Evolutionary conservation across 2,113 vertebrate species (phyloP), one percentile per base, ranked within the genome.

Genomic region (Steatornis caripensis): DNA sequence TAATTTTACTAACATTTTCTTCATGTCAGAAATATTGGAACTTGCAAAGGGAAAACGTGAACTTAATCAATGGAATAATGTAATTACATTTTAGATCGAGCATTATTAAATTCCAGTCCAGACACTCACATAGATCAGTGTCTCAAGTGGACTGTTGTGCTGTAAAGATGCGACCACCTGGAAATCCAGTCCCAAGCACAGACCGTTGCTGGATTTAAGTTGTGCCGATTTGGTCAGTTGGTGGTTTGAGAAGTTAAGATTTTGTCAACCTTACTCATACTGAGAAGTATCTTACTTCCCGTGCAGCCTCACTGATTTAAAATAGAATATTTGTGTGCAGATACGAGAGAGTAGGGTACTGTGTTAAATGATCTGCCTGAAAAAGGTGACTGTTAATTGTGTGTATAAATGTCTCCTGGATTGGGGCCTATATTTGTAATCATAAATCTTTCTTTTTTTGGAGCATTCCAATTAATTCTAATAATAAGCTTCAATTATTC

Each of bases 401-500:
- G 27, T 66, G 7, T 36, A 78, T 62, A 81, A 90, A 87, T 71
- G 57, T 21, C 77, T 45, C 34, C 61, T 86, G 34, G 53, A 69
- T 36, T 65, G 45, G 37, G 30, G 19, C 55, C 27, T 71, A 3
- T 82, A 89, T 86, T 92, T 93, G 55, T 78, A 85, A 93, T 70
- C 23, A 46, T 55, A 89, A 90, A 79, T 82, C 5, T 74, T 71
- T 29, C 11, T 57, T 39, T 65, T 71, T 81, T 87, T 90, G 29
- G 45, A 57, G 20, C 48, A 87, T 89, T 93, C 55, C 60, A 71
- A 76, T 88, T 90, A 60, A 64, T 77, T 89, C 69, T 87, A 96
- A 84, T 90, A 92, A 78, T 55, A 96, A 90, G 11, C 49, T 90
- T 90, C 70, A 96, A 76, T 95, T 95, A 93, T 89, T 95, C 2